A percentile compares a stretch with the other conserved stretches of the same genome.
phyloP scores from a whole-genome alignment of 2,797 vertebrate species.

The Mus minutoides region DNA sequence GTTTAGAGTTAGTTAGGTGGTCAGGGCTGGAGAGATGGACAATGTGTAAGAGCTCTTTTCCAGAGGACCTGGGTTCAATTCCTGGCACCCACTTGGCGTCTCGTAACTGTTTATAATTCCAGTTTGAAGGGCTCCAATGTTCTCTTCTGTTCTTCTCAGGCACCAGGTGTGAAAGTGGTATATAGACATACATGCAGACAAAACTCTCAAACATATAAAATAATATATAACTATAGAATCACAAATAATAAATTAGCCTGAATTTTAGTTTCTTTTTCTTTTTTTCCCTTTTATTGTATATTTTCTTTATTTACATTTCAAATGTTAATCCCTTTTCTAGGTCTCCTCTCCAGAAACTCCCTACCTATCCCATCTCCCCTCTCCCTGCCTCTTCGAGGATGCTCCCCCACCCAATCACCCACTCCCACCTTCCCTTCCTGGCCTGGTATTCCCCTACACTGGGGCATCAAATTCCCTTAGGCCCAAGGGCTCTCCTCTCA shows the following conservation, averaged over 20 bases:
- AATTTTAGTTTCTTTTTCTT: background rate
- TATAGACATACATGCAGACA: background rate
- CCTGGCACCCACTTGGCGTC: background rate
- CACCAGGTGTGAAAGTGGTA: background rate
- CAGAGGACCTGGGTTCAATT: background rate
- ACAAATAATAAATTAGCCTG: background rate
- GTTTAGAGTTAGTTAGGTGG: constrained; percentile 9
- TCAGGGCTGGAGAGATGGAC: background rate
- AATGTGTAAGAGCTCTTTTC: background rate
- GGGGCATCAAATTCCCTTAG: no score
- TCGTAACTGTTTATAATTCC: background rate
- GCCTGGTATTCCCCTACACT: no score
- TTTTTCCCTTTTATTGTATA: no score
- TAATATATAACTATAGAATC: background rate
- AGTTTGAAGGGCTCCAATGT: background rate
- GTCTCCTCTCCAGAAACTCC: no score
- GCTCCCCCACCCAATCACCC: no score
- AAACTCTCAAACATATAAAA: background rate
- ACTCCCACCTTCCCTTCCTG: no score
- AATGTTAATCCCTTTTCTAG: no score
- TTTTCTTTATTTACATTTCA: no score
- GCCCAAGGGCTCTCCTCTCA: no score
- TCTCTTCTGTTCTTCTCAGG: background rate
- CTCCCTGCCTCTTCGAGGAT: no score
- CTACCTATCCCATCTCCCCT: no score